Evolutionary conservation across 2,113 vertebrate genomes (phyloP), one percentile per base, ranked within the genome.

Genomic region (Salvator merianae): DNA sequence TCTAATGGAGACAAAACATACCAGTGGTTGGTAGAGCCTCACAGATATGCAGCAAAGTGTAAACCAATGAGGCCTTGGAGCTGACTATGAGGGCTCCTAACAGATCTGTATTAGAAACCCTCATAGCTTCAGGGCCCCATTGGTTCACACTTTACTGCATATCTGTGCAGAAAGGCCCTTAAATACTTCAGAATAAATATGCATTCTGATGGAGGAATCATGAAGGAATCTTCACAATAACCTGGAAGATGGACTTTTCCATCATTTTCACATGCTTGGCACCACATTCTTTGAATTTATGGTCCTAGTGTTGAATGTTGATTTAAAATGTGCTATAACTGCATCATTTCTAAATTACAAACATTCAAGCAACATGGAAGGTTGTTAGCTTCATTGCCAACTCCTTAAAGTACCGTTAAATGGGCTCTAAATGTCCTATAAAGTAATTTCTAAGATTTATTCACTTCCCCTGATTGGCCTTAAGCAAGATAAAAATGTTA

Each of bases 391-490:
- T 84, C 88, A 87, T 71, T 91, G 80, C 88, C 68, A 94, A 79
- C 69, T 63, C 77, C 73, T 90, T 89, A 94, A 92, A 94, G 79
- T 75, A 86, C 88, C 91, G 83, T 85, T 84, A 95, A 95, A 94
- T 93, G 85, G 91, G 84, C 85, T 94, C 87, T 93, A 89, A 87
- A 88, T 92, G 85, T 90, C 88, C 91, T 92, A 91, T 91, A 91
- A 93, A 94, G 93, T 82, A 75, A 95, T 93, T 95, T 93, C 83
- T 90, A 81, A 94, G 87, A 92, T 86, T 93, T 89, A 94, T 87
- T 91, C 83, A 87, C 89, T 88, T 95, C 78, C 85, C 20, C 40
- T 95, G 86, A 93, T 92, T 90, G 91, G 88, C 91, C 91, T 83
- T 93, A 82, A 93, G 88, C 88, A 91, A 93, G 66, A 91, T 59